phyloP scores from a whole-genome alignment of 2,888 invertebrate species.

The Leucophenga montana region DNA sequence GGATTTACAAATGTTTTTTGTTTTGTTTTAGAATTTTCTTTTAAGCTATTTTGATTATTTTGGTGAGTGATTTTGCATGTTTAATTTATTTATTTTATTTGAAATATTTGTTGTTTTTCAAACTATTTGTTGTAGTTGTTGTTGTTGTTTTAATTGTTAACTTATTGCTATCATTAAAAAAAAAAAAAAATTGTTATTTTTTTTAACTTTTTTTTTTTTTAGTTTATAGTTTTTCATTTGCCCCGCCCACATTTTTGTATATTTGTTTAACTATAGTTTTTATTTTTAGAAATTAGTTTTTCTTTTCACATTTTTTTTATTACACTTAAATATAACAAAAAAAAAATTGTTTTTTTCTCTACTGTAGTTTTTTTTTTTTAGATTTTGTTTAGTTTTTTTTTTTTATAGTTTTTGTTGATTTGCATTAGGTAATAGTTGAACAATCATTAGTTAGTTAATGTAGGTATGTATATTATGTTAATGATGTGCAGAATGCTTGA shows the following conservation, averaged over 20 bases:
- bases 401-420: conserved; percentile 36
- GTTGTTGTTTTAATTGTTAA: conserved; percentile 16
- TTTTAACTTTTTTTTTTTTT: neutral
- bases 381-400: conserved; percentile 25
- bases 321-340: conserved; percentile 34
- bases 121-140: conserved; percentile 49
- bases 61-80: conserved; percentile 14
- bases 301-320: conserved; percentile 27
- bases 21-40: conserved; percentile 25
- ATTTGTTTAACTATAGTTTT: conserved; percentile 18
- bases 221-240: neutral
- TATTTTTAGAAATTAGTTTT: conserved; percentile 18
- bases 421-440: conserved; percentile 35
- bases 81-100: conserved; percentile 31
- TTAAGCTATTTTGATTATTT: conserved; percentile 20
- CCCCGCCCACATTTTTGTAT: neutral
- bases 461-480: conserved; percentile 34
- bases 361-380: conserved; percentile 24
- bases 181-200: conserved; percentile 7
- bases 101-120: conserved; percentile 16
- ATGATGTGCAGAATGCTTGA: conserved; percentile 1
- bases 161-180: neutral
- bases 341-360: conserved; percentile 27
- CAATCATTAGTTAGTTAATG: neutral
- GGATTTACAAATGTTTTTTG: conserved; percentile 36